phyloP scores from a whole-genome alignment of 2,113 vertebrate species.

The Amphiprion ocellaris region DNA sequence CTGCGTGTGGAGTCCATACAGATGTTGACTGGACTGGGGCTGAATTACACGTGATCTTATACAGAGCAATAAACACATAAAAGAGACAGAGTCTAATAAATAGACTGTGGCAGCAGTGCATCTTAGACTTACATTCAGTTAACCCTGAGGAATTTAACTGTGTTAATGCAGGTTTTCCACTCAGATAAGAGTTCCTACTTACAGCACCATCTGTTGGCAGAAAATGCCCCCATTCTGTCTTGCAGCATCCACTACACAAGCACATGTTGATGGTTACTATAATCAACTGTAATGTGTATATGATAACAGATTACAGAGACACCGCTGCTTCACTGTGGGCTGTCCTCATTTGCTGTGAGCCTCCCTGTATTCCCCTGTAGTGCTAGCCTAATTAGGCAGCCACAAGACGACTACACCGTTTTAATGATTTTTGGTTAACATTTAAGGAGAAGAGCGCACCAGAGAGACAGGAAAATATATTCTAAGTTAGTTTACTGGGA shows the following conservation, averaged over 20 bases:
- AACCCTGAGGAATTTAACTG: constrained; percentile 11
- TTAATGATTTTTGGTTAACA: constrained; percentile 50
- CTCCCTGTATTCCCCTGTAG: constrained; percentile 59
- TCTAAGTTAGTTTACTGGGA: constrained; percentile 10
- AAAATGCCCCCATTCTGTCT: constrained; percentile 64
- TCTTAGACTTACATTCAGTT: neutral
- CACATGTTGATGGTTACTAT: constrained; percentile 27
- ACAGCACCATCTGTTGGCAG: constrained; percentile 71
- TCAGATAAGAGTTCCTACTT: constrained; percentile 41
- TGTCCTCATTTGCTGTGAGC: constrained; percentile 60
- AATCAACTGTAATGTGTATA: constrained; percentile 37
- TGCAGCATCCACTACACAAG: neutral
- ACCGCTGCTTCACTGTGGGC: constrained; percentile 39
- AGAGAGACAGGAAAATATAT: constrained; percentile 32
- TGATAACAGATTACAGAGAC: constrained; percentile 36
- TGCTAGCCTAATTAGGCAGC: constrained; percentile 67
- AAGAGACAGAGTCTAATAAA: constrained; percentile 4
- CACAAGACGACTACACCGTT: constrained; percentile 29
- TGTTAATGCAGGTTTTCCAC: constrained; percentile 40
- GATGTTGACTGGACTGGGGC: neutral
- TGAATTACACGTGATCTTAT: neutral
- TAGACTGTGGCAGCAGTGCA: too few relatives aligned
- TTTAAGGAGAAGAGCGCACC: constrained; percentile 33
- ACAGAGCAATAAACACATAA: neutral
- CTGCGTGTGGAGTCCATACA: neutral